phyloP scores from a whole-genome alignment of 2,888 invertebrate genomes.

The Gibbula magus region DNA sequence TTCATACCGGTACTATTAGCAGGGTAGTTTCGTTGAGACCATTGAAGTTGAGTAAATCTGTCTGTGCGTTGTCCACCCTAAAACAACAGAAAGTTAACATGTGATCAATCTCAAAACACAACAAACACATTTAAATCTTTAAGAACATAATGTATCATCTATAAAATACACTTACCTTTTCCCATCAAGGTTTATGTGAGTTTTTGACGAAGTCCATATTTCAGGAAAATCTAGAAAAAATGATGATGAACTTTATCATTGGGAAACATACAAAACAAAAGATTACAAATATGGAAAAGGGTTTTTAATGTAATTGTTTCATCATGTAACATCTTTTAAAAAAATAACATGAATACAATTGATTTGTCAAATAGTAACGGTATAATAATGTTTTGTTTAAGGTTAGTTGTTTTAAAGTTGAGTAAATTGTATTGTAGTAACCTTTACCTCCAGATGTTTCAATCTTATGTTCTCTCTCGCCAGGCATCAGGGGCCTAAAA shows the following conservation, averaged over 20 bases:
- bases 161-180: slow-evolving; percentile 19
- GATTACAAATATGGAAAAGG: not conserved
- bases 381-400: too few relatives aligned
- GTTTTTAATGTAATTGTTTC: not conserved
- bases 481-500: slow-evolving; percentile 4
- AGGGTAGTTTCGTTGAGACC: too few relatives aligned
- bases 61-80: too few relatives aligned
- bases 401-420: not conserved
- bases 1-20: too few relatives aligned
- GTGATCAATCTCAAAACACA: too few relatives aligned
- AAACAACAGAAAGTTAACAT: too few relatives aligned
- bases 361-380: too few relatives aligned
- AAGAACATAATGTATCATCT: too few relatives aligned
- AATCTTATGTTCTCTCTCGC: slow-evolving; percentile 30
- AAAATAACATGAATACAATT: too few relatives aligned
- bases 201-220: slow-evolving; percentile 16
- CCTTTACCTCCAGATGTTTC: slow-evolving; percentile 38
- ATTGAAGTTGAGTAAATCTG: too few relatives aligned
- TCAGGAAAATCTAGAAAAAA: slow-evolving; percentile 27
- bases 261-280: not conserved
- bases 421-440: not conserved
- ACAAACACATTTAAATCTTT: too few relatives aligned
- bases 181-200: slow-evolving; percentile 12
- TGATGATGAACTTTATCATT: not conserved
- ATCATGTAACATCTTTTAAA: too few relatives aligned